Percentiles rank a stretch among this genome's conserved stretches.
These are phyloP conservation scores for Apus apus DNA, from an alignment of 2,113 vertebrate species.

Conservation along the genomic window DNA sequence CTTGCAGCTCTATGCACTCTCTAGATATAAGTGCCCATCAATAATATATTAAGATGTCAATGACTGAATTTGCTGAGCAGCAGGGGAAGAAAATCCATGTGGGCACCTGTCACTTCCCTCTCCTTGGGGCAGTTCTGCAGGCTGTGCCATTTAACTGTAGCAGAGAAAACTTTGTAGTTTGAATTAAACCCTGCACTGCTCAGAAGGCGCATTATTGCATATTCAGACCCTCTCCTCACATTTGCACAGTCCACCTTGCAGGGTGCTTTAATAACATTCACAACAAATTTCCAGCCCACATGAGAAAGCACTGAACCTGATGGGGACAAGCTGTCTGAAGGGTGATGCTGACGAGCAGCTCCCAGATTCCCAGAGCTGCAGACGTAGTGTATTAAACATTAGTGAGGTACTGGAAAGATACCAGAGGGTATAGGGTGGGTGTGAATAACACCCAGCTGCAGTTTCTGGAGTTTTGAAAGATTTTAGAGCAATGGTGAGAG, in stretches of 20 bases:
- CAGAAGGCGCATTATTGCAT: background rate
- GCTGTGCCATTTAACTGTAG: fast-evolving
- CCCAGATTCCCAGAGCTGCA: background rate
- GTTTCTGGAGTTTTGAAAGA: background rate
- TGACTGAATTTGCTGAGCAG: background rate
- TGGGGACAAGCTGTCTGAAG: background rate
- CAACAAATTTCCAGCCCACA: background rate
- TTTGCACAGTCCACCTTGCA: background rate
- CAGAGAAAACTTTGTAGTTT: background rate
- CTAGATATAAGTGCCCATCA: background rate
- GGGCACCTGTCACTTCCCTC: background rate
- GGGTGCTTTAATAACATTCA: background rate
- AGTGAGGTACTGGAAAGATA: background rate
- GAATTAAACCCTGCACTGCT: background rate
- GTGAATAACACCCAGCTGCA: background rate
- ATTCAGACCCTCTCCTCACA: background rate
- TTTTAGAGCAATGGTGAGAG: background rate
- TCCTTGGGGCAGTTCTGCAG: background rate
- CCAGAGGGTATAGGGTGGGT: background rate
- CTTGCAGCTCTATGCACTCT: background rate
- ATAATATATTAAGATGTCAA: background rate
- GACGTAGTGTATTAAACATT: fast-evolving
- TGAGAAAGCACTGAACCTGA: background rate
- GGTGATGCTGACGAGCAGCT: background rate
- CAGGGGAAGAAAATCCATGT: background rate